Conservation (phyloP, 2,888 invertebrate species). For the Mesoligia furuncula region DNA sequence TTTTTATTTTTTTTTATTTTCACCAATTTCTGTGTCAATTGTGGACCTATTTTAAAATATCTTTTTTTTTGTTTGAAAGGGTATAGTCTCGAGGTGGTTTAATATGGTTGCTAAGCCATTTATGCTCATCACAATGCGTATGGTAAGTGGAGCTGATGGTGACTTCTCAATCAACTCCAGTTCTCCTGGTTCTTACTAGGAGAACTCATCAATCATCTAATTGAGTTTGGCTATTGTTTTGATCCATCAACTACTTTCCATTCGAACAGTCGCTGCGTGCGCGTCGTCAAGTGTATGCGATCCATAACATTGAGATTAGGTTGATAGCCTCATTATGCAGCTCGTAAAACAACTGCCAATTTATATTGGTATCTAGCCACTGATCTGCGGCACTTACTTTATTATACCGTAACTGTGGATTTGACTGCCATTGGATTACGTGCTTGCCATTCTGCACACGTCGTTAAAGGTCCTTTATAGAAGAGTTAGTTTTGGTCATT, state of each 20-base stretch:
- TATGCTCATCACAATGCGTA: too few species aligned
- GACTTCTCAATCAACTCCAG: too few species aligned
- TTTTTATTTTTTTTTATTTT: too few species aligned
- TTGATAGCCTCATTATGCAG: conserved; percentile 50
- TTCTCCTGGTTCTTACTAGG: too few species aligned
- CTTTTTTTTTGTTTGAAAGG: too few species aligned
- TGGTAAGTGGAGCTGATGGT: too few species aligned
- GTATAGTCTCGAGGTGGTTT: too few species aligned
- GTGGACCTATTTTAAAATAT: too few species aligned
- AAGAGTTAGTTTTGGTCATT: not conserved
- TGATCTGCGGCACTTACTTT: conserved; percentile 8
- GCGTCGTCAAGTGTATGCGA: conserved; percentile 11
- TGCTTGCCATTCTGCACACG: conserved; percentile 19
- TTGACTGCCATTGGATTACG: conserved; percentile 2
- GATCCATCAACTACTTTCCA: not conserved
- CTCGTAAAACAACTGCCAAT: conserved; percentile 42
- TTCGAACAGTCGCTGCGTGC: not conserved
- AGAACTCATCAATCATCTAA: too few species aligned
- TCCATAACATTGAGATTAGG: conserved; percentile 16
- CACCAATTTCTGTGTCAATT: too few species aligned
- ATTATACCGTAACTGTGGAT: not conserved
- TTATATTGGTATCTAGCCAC: conserved; percentile 15
- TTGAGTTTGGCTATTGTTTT: not conserved
- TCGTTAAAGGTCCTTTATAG: not conserved
- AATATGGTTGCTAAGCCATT: too few species aligned